Base-by-base conservation (phyloP, 2,888 invertebrate species). In the Noctua pronuba region DNA sequence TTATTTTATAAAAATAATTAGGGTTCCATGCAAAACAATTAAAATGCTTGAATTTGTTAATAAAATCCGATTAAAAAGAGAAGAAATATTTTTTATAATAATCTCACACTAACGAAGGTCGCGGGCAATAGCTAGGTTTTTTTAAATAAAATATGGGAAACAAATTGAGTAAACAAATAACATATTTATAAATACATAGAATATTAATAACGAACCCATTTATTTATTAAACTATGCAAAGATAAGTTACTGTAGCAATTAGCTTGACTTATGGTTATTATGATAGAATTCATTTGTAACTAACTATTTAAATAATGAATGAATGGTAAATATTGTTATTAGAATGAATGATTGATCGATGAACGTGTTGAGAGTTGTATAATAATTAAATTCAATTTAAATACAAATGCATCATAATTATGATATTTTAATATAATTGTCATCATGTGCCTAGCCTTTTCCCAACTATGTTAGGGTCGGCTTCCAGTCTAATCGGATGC, bases 161-260 rank as follows among this genome's bases (percentile, higher is more conserved):
- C 21, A 49, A n/a, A 64, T 49, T 49, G 21, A 35, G 38, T 64
- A 31, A n/a, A 35, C 11, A 64, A 24, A 44, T 44, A 65, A 28
- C 11, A 77, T 31, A 10, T 28, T 49, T 52, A n/a, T 41, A n/a
- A 41, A 52, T 49, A 52, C 24, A 52, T 28, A 11, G 5, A 52
- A 73, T 80, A 28, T 55, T 73, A 38, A n/a, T 73, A 78, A 64
- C 11, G 0, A 55, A 55, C 24, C 21, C 6, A 55, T 79, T 58
- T 41, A 81, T 65, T 31, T 41, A 81, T 65, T 31, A 31, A 74
- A 41, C 38, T 74, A 75, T 46, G 82, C 65, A 65, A 58, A n/a
- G 46, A 81, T 81, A 74, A 55, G 46, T 79, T 75, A 75, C 75
- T 65, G 46, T 24, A 46, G 55, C 75, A 81, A 79, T 79, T 65